Evolutionary conservation across 2,113 vertebrate genomes (phyloP).

Genomic region (Phainopepla nitens): DNA sequence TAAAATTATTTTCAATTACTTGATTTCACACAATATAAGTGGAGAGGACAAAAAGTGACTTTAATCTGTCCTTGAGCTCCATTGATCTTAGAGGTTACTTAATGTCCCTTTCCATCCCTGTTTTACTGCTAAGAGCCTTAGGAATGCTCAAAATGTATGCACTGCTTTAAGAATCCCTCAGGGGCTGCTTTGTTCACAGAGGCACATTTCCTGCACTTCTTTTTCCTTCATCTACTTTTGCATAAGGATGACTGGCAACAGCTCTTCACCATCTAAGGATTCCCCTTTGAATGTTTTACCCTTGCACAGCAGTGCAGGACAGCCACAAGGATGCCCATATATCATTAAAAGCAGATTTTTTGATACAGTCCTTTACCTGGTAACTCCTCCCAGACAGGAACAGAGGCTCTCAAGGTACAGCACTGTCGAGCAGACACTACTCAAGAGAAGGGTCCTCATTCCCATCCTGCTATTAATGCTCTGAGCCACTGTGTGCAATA

Average conservation of each 20-base stretch:
- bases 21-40: neutral
- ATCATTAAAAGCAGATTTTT: neutral
- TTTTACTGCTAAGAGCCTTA: neutral
- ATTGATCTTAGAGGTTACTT: neutral
- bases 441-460: neutral
- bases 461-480: neutral
- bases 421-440: neutral
- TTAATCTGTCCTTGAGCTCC: neutral
- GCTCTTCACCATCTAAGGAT: neutral
- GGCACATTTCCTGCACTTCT: neutral
- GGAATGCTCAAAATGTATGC: neutral
- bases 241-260: neutral
- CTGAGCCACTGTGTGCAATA: neutral
- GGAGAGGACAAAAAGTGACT: neutral
- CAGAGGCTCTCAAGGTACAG: neutral
- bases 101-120: neutral
- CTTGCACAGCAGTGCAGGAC: neutral
- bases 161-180: neutral
- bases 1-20: neutral
- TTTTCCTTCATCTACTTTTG: slow-evolving; percentile 13
- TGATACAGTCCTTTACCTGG: neutral
- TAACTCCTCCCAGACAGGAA: neutral
- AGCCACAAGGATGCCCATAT: neutral
- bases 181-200: neutral
- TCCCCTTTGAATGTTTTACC: neutral